Percentiles rank a stretch among this genome's conserved stretches.
Conservation (phyloP, 2,797 vertebrate species). For the Scomberomorus guttatus region DNA sequence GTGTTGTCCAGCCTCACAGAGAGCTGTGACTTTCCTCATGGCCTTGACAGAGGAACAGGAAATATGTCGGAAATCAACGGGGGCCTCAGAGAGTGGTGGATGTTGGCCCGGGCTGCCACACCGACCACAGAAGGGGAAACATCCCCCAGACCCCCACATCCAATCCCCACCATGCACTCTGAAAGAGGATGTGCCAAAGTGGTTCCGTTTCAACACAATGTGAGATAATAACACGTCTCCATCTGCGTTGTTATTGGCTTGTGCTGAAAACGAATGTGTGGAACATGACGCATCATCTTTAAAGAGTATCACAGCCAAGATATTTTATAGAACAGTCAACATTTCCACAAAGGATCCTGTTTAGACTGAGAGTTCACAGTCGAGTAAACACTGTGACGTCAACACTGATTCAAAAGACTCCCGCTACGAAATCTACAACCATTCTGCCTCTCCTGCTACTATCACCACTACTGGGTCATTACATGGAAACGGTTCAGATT, state of each 20-base stretch:
- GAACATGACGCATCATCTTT: conserved; percentile 22
- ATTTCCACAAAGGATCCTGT: conserved; percentile 38
- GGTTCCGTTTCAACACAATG: conserved; percentile 7
- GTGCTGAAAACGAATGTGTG: conserved; percentile 15
- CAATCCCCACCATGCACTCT: not conserved
- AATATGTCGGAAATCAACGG: conserved; percentile 68
- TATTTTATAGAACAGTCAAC: conserved; percentile 36
- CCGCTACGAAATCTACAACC: not conserved
- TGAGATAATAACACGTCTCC: not conserved
- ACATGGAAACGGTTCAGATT: no score
- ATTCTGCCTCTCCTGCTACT: not conserved
- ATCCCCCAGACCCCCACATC: not conserved
- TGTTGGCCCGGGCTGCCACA: not conserved
- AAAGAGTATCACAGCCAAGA: conserved; percentile 3
- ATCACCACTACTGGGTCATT: not conserved
- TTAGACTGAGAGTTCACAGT: conserved; percentile 7
- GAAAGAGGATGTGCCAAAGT: conserved; percentile 20
- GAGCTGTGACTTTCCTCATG: conserved; percentile 74
- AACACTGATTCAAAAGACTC: not conserved
- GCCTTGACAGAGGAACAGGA: conserved; percentile 74
- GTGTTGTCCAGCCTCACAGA: conserved; percentile 63
- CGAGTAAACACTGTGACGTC: conserved; percentile 29
- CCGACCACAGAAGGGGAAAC: conserved; percentile 41
- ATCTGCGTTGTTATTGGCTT: conserved; percentile 14
- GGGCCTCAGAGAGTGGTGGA: conserved; percentile 39